Evolutionary conservation across 2,113 vertebrate species (phyloP), one percentile per base, ranked within the genome.

Genomic region (Sinocyclocheilus anophthalmus): DNA sequence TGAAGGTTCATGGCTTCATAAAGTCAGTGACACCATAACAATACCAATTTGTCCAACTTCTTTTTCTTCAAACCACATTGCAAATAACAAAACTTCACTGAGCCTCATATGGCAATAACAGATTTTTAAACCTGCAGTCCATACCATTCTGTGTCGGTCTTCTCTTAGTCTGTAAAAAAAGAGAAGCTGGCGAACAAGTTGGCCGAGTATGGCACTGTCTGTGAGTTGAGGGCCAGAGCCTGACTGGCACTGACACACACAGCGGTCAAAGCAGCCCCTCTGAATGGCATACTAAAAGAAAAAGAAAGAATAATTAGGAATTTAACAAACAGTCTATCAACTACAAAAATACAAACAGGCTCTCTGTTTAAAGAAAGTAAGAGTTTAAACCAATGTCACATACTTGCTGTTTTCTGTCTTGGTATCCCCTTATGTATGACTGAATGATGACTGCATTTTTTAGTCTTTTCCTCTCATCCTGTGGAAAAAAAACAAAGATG

Each of bases 371-470:
- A 81, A 84, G 20, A 42, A 63, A 63, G 72, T 5, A 33, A n/a
- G 45, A 48, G 4, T 18, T n/a, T n/a, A 26, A 39, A 48, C 65
- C 3, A 2, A 12, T 59, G 26, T n/a, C 1, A 93, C 94, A 76
- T 93, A 99, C 98, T 93, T 99, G 97, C 87, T 96, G 95, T 91
- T 97, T 98, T 90, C 98, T 95, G 91, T 98, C 97, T 92, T 96
- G 97, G 90, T 96, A 97, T 16, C 98, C 98, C 80, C 98, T 95
- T 83, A 99, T 94, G 92, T 97, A 99, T 7, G 98, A 99, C 93
- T 99, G 98, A 89, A 99, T 99, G 87, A 98, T 96, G 88, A 99
- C 94, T 88, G 98, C 96, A 92, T 98, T 99, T 95, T 97, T 99
- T 91, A 99, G 88, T 84, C 98, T 96, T 92, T 95, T 96, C 57